phyloP scores from a whole-genome alignment of 2,888 invertebrate species.

The Calliphora vomitoria region DNA sequence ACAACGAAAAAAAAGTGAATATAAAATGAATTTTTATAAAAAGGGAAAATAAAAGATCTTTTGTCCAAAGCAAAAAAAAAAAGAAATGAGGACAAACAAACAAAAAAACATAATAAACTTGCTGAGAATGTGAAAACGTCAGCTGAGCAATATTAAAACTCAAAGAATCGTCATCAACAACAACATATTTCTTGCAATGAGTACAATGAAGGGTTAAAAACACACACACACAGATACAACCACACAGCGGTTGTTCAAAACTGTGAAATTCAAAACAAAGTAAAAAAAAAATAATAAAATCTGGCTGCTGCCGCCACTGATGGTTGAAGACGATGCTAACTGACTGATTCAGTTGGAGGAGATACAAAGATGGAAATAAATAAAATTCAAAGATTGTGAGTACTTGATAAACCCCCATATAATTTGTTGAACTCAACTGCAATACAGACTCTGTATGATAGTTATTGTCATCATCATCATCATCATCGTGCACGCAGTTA shows the following conservation, averaged over 20 bases:
- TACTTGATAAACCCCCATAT: constrained; percentile 65
- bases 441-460: constrained; percentile 46
- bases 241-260: constrained; percentile 63
- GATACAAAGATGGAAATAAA: constrained; percentile 58
- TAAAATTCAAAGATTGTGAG: constrained; percentile 53
- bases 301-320: constrained; percentile 5
- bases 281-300: background rate
- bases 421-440: constrained; percentile 61
- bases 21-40: constrained; percentile 58
- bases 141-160: constrained; percentile 77
- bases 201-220: constrained; percentile 63
- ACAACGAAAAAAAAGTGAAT: constrained; percentile 30
- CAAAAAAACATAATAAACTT: constrained; percentile 41
- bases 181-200: constrained; percentile 69
- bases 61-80: constrained; percentile 46
- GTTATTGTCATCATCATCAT: constrained; percentile 50
- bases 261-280: constrained; percentile 67
- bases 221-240: background rate
- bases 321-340: background rate
- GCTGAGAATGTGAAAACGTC: constrained; percentile 77
- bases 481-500: constrained; percentile 1
- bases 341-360: constrained; percentile 40
- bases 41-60: constrained; percentile 67
- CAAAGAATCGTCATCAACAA: constrained; percentile 60
- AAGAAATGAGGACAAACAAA: constrained; percentile 54